Evolutionary conservation across 2,888 invertebrate species (phyloP).

Genomic region (Sarcophaga caerulescens): DNA sequence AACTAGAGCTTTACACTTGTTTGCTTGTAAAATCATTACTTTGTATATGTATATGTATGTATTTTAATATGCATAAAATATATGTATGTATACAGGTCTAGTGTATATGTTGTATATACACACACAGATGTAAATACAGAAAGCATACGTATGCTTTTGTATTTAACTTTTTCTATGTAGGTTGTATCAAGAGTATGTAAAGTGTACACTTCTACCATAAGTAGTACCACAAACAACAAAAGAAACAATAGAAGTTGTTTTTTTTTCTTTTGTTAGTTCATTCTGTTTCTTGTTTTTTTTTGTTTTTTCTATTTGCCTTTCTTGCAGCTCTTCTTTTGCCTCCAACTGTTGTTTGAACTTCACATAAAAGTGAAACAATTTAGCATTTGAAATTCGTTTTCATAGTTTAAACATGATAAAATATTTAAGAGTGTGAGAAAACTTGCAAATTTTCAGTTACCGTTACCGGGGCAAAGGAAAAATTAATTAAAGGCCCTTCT

Average conservation of each 20-base stretch:
- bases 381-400: slow-evolving; percentile 3
- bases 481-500: not conserved
- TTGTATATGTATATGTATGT: not conserved
- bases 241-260: not conserved
- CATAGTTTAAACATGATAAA: not conserved
- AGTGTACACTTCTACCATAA: slow-evolving; percentile 17
- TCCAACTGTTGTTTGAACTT: no score
- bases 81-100: not conserved
- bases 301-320: no score
- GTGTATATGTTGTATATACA: not conserved
- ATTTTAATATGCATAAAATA: not conserved
- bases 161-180: slow-evolving; percentile 10
- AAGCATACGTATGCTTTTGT: not conserved
- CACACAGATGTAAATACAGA: not conserved
- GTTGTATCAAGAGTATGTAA: slow-evolving; percentile 38
- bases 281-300: not conserved
- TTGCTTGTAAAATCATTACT: not conserved
- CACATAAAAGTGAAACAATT: slow-evolving; percentile 19
- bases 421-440: slow-evolving; percentile 8
- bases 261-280: not conserved
- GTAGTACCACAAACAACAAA: slow-evolving; percentile 40
- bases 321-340: no score
- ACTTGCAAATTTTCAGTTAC: not conserved
- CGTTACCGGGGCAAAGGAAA: not conserved
- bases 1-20: no score